Evolutionary conservation across 2,113 vertebrate species (phyloP).

Genomic region (Canis aureus): DNA sequence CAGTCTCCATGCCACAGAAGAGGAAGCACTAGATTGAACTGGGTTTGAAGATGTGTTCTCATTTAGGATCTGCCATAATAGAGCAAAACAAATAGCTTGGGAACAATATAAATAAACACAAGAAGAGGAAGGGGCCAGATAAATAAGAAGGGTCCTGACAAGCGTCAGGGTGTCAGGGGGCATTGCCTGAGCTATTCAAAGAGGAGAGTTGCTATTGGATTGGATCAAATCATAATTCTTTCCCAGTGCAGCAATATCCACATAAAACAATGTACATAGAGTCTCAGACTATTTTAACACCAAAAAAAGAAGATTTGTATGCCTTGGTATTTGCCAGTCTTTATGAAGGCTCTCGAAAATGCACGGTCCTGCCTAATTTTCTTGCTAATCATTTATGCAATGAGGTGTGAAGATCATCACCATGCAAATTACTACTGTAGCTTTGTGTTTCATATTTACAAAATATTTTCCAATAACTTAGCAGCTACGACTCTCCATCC

Average conservation of each 20-base stretch:
- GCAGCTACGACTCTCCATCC: not conserved
- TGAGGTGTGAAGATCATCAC: not conserved
- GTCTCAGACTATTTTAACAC: not conserved
- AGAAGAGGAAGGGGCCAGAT: not conserved
- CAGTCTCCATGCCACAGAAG: not conserved
- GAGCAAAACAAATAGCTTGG: not conserved
- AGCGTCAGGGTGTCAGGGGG: rapidly evolving
- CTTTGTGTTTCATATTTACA: slow-evolving; percentile 47
- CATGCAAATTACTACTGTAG: not conserved
- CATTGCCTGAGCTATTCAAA: not conserved
- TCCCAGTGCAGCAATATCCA: not conserved
- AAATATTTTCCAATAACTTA: slow-evolving; percentile 34
- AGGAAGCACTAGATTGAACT: not conserved
- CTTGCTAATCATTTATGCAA: not conserved
- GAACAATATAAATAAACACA: not conserved
- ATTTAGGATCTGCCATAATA: not conserved
- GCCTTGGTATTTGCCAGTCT: not conserved
- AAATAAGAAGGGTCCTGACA: not conserved
- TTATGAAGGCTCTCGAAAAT: not conserved
- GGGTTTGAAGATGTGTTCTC: not conserved
- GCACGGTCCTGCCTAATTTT: not conserved
- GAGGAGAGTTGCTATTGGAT: not conserved
- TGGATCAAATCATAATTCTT: not conserved
- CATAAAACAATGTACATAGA: not conserved
- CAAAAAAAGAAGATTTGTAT: not conserved